Conservation (phyloP, 1,140 invertebrate genomes). For the Ceratina australensis region DNA sequence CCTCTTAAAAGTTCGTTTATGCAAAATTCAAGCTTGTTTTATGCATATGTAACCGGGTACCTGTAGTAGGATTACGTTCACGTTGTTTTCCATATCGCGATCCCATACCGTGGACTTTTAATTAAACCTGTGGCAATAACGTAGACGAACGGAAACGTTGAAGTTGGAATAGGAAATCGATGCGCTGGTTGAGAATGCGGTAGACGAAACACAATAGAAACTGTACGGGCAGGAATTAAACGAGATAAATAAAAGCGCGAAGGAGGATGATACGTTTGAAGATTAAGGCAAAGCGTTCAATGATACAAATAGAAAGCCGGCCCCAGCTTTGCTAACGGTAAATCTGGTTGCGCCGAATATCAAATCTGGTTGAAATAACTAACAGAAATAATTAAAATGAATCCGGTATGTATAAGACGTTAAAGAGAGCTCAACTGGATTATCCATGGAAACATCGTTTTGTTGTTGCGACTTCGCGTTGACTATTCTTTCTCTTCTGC, state of each 20-base stretch:
- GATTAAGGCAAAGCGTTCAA: neutral
- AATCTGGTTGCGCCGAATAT: neutral
- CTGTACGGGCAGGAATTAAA: slow-evolving; percentile 19
- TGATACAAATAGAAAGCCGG: neutral
- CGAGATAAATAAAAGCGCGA: neutral
- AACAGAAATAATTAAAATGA: neutral
- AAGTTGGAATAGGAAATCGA: slow-evolving; percentile 32
- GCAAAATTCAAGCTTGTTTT: neutral
- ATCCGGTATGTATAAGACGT: neutral
- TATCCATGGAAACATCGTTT: too few relatives aligned
- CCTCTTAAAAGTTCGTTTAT: neutral
- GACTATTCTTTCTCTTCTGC: neutral
- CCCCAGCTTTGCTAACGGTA: neutral
- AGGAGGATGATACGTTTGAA: neutral
- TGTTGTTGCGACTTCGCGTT: too few relatives aligned
- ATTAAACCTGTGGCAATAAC: slow-evolving; percentile 50
- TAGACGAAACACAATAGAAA: neutral
- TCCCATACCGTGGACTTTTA: slow-evolving; percentile 34
- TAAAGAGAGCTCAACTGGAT: neutral
- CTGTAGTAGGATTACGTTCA: neutral
- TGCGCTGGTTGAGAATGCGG: neutral
- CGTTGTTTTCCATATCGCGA: neutral
- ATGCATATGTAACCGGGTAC: too few relatives aligned
- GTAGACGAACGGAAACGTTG: neutral
- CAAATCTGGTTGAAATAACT: neutral